A percentile compares a stretch with the other conserved stretches of the same genome.
Evolutionary conservation across 2,113 vertebrate species (phyloP).

Genomic region (Nerophis ophidion): DNA sequence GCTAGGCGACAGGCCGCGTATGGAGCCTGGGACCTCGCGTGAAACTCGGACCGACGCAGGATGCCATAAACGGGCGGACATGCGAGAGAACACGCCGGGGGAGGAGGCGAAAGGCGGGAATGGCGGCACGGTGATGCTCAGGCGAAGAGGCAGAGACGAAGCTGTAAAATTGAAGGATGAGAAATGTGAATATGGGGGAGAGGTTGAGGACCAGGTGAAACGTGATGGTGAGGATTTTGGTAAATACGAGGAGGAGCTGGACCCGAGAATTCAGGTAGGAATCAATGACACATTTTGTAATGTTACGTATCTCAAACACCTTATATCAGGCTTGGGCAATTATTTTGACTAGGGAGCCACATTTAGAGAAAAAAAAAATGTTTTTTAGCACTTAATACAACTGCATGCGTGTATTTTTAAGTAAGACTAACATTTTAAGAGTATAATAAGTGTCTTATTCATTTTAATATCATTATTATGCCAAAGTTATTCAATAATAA

Average conservation of each 20-base stretch:
- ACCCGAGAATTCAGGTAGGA: conserved; percentile 74
- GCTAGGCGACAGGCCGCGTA: conserved; percentile 47
- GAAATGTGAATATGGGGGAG: conserved; percentile 16
- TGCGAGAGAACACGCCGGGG: conserved; percentile 61
- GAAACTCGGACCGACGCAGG: conserved; percentile 42
- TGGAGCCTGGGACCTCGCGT: conserved; percentile 65
- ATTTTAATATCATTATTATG: too few relatives aligned
- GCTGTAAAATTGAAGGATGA: conserved; percentile 16
- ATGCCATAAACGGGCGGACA: conserved; percentile 21
- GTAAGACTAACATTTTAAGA: too few relatives aligned
- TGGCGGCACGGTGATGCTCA: conserved; percentile 14
- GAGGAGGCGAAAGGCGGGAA: conserved; percentile 45
- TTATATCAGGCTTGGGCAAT: too few relatives aligned
- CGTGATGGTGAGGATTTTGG: conserved; percentile 31
- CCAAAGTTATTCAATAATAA: too few relatives aligned
- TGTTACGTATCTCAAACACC: too few relatives aligned
- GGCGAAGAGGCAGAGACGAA: conserved; percentile 22
- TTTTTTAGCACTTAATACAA: too few relatives aligned
- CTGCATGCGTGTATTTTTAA: too few relatives aligned
- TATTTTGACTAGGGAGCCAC: too few relatives aligned
- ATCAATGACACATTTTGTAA: neutral
- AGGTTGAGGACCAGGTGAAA: neutral
- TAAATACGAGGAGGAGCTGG: conserved; percentile 69
- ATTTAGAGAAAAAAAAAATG: too few relatives aligned
- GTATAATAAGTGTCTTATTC: too few relatives aligned